phyloP scores from a whole-genome alignment of 2,888 invertebrate genomes.

The Lasiommata megera region DNA sequence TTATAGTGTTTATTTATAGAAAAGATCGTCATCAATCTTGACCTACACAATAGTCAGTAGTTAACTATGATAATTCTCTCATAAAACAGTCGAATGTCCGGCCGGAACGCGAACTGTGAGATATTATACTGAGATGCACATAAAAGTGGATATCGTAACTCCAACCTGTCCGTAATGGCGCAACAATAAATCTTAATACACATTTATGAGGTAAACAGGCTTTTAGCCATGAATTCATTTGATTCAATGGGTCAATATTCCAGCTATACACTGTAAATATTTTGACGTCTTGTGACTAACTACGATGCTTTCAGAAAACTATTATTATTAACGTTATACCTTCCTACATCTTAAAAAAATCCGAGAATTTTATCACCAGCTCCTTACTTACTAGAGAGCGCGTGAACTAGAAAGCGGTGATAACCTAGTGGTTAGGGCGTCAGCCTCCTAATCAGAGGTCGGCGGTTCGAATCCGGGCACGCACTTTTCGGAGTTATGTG shows the following conservation, averaged over 20 bases:
- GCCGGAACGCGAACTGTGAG: constrained; percentile 2
- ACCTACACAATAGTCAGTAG: constrained; percentile 12
- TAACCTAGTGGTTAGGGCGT: too few relatives aligned
- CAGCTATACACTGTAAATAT: background rate
- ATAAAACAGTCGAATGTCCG: constrained; percentile 14
- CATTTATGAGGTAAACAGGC: constrained; percentile 17
- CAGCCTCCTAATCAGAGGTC: too few relatives aligned
- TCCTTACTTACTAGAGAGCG: too few relatives aligned
- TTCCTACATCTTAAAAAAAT: too few relatives aligned
- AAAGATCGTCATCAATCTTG: background rate
- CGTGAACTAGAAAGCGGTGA: too few relatives aligned
- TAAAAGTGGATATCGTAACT: constrained; percentile 26
- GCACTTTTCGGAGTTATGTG: too few relatives aligned
- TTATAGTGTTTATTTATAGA: background rate
- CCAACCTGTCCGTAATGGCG: constrained; percentile 23
- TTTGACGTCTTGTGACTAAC: too few relatives aligned
- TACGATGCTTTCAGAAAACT: too few relatives aligned
- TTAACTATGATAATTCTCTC: constrained; percentile 16
- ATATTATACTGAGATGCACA: constrained; percentile 20
- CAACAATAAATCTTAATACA: constrained; percentile 26
- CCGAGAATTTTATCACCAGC: too few relatives aligned
- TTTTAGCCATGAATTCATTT: background rate
- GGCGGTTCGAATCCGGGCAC: too few relatives aligned
- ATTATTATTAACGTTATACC: too few relatives aligned
- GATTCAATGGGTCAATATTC: background rate